These are phyloP conservation scores for Erannis defoliaria DNA, from an alignment of 2,888 invertebrate genomes.

Conservation along the genomic window DNA sequence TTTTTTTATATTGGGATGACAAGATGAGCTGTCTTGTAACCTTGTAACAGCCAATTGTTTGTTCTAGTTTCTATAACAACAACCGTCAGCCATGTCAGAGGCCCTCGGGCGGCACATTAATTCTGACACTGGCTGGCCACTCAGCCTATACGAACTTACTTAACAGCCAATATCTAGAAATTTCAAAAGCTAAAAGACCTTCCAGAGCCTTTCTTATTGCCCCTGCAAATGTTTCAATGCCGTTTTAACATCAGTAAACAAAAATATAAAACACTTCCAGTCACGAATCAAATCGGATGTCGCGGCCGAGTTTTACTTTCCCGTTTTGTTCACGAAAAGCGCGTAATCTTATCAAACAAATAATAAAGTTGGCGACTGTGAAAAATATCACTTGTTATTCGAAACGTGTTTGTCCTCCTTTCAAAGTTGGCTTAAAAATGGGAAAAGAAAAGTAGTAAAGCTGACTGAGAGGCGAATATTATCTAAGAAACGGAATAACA, in stretches of 20 bases:
- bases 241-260: conserved; percentile 36
- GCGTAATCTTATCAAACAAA: conserved; percentile 57
- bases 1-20: too few relatives aligned
- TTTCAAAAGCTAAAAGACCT: too few relatives aligned
- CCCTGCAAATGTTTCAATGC: background rate
- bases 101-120: too few relatives aligned
- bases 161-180: too few relatives aligned
- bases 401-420: conserved; percentile 36
- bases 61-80: too few relatives aligned
- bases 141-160: too few relatives aligned
- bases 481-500: background rate
- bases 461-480: background rate
- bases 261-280: conserved; percentile 44
- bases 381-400: conserved; percentile 47
- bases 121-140: too few relatives aligned
- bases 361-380: conserved; percentile 53
- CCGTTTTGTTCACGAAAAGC: conserved; percentile 44
- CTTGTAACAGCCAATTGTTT: too few relatives aligned
- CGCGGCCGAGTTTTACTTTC: conserved; percentile 43
- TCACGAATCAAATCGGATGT: conserved; percentile 50
- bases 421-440: conserved; percentile 23
- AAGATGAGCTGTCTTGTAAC: too few relatives aligned
- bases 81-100: too few relatives aligned
- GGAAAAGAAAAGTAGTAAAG: conserved; percentile 31
- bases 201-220: too few relatives aligned